Evolutionary conservation across 1,140 invertebrate genomes (phyloP).

Genomic region (Mamestra configurata): DNA sequence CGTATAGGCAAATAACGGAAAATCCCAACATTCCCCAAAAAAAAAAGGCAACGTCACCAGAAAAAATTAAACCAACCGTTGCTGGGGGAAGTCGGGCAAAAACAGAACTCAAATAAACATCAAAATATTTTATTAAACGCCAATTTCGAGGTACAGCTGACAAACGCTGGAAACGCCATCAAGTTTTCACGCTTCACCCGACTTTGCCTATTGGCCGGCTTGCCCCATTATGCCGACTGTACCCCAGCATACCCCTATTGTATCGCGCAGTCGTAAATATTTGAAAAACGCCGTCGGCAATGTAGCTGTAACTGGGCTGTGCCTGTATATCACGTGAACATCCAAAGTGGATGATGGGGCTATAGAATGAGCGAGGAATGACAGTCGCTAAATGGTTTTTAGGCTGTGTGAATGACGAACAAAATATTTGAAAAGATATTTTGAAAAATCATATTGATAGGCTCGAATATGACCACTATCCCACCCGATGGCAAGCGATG

Average conservation of each 20-base stretch:
- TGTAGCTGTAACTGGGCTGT: background rate
- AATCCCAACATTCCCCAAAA: background rate
- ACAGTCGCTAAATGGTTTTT: too few relatives aligned
- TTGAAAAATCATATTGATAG: too few relatives aligned
- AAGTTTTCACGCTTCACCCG: slow-evolving; percentile 65
- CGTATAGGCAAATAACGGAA: background rate
- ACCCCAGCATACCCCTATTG: slow-evolving; percentile 32
- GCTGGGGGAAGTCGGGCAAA: background rate
- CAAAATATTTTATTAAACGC: slow-evolving; percentile 68
- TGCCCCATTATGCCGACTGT: background rate
- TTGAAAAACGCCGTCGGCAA: slow-evolving; percentile 51
- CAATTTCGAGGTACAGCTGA: slow-evolving; percentile 59
- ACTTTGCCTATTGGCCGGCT: background rate
- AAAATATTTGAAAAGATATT: too few relatives aligned
- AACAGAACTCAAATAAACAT: slow-evolving; percentile 6
- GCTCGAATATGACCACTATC: too few relatives aligned
- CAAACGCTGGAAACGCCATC: slow-evolving; percentile 56
- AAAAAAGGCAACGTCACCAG: slow-evolving; percentile 12
- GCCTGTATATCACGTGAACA: slow-evolving; percentile 19
- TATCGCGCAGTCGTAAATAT: slow-evolving; percentile 54
- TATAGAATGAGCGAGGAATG: background rate
- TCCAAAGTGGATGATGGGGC: slow-evolving; percentile 4
- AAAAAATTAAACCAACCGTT: slow-evolving; percentile 17
- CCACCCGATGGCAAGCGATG: too few relatives aligned
- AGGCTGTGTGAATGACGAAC: too few relatives aligned